Evolutionary conservation across 2,888 invertebrate genomes (phyloP).

Genomic region (Glyphotaelius pellucidus): DNA sequence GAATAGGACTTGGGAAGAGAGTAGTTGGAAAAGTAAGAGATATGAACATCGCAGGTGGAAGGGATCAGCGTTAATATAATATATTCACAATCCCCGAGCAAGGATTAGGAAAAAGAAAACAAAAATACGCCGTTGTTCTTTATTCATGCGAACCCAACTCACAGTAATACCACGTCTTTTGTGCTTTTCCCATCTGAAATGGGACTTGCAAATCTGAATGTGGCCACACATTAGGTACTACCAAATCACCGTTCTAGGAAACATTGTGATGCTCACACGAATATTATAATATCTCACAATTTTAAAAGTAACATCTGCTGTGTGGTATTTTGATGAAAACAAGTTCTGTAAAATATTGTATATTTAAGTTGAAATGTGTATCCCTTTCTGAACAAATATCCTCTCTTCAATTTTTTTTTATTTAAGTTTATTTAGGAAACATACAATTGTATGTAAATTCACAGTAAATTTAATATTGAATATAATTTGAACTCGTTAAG

Average conservation of each 20-base stretch:
- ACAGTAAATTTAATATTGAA: no score
- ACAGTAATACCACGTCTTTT: neutral
- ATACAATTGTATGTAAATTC: no score
- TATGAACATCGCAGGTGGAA: conserved; percentile 32
- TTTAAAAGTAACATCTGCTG: neutral
- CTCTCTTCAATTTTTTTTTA: no score
- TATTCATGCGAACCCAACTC: conserved; percentile 7
- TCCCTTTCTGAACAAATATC: no score
- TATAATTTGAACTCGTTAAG: no score
- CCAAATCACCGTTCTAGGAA: neutral
- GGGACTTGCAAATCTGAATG: neutral
- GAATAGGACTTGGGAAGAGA: neutral
- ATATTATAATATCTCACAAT: neutral
- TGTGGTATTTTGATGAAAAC: neutral
- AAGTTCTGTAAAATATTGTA: no score
- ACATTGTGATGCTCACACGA: neutral
- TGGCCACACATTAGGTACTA: neutral
- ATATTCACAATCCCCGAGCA: conserved; percentile 1
- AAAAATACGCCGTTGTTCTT: conserved; percentile 7
- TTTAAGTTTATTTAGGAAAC: no score
- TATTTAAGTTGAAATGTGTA: no score
- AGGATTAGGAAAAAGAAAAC: conserved; percentile 34
- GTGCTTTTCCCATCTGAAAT: neutral
- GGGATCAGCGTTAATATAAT: conserved; percentile 7
- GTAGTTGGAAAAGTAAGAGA: neutral